Conservation (phyloP, 1,140 invertebrate species). For the Micrasema minimum region DNA sequence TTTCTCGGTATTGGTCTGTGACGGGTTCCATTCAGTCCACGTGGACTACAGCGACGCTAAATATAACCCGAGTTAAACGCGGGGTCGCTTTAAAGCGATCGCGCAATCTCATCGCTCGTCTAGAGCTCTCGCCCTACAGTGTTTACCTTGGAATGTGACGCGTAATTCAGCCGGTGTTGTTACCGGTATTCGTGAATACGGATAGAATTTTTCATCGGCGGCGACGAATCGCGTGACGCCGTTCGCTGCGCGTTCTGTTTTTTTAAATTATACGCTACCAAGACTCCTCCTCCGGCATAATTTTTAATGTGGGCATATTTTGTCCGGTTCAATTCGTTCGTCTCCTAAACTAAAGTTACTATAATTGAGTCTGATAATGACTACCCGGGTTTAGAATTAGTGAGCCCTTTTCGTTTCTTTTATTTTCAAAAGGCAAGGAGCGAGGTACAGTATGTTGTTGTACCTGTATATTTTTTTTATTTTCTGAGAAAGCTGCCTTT, state of each 20-base stretch:
- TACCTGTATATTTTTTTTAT: no score
- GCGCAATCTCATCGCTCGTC: conserved; percentile 34
- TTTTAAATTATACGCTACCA: conserved; percentile 31
- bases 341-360: neutral
- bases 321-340: conserved; percentile 17
- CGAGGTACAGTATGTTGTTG: no score
- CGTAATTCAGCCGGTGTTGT: conserved; percentile 6
- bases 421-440: no score
- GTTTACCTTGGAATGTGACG: conserved; percentile 38
- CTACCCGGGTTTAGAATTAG: conserved; percentile 18
- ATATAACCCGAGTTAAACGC: conserved; percentile 37
- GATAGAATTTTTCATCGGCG: conserved; percentile 24
- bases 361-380: neutral
- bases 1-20: neutral
- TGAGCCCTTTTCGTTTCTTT: conserved; percentile 1
- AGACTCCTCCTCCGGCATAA: conserved; percentile 9
- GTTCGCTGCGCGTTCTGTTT: conserved; percentile 33
- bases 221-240: conserved; percentile 35
- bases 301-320: conserved; percentile 32
- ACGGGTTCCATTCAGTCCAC: conserved; percentile 20
- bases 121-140: conserved; percentile 20
- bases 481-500: neutral
- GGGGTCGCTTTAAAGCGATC: conserved; percentile 38
- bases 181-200: conserved; percentile 23
- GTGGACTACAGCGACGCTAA: conserved; percentile 29